These are phyloP conservation scores for Aselliscus stoliczkanus DNA, from an alignment of 2,797 vertebrate species.

Conservation along the genomic window DNA sequence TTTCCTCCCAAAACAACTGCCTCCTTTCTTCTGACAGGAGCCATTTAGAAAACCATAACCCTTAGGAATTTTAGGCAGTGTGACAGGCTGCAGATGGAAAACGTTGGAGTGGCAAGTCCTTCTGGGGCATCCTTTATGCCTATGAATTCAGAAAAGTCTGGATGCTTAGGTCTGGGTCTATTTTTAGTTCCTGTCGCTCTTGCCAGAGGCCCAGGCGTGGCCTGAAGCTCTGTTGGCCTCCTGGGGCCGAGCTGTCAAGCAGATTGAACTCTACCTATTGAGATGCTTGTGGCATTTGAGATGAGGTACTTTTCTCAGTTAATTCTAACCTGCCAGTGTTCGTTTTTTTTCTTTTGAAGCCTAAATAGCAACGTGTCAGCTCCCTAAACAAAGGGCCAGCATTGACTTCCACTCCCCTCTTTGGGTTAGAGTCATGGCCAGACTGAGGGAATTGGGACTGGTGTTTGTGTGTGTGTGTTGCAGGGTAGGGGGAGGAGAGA, in stretches of 20 bases:
- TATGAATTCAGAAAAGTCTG: slow-evolving; percentile 21
- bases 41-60: not conserved
- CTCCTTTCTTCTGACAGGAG: not conserved
- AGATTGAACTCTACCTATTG: not conserved
- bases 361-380: not conserved
- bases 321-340: slow-evolving; percentile 41
- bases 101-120: not conserved
- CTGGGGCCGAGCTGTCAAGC: not conserved
- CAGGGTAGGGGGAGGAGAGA: not conserved
- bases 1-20: not conserved
- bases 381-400: not conserved
- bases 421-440: not conserved
- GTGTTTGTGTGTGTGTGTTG: not conserved
- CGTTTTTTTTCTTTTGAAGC: not conserved
- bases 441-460: not conserved
- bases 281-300: not conserved
- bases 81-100: not conserved
- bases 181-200: slow-evolving; percentile 48
- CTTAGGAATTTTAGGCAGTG: not conserved
- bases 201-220: not conserved
- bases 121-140: not conserved
- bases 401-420: not conserved
- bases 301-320: not conserved
- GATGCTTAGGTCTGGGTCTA: not conserved
- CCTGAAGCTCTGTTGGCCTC: not conserved